A percentile compares a stretch with the other conserved stretches of the same genome.
phyloP scores from a whole-genome alignment of 64 coral and sea anemone species.

The Catalaphyllia jardinei region DNA sequence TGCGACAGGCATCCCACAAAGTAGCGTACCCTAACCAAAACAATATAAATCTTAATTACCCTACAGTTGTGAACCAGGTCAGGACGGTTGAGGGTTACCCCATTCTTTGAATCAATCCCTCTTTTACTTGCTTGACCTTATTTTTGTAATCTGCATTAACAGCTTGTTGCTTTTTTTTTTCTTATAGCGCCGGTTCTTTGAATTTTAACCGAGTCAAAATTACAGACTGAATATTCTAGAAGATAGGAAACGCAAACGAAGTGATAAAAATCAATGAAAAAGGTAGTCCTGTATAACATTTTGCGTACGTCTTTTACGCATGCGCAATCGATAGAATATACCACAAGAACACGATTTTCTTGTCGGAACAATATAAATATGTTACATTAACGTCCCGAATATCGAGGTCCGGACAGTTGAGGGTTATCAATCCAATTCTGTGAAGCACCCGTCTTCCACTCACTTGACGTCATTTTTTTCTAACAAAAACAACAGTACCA shows the following conservation, averaged over 20 bases:
- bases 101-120: not conserved
- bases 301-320: not conserved
- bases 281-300: no score
- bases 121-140: slow-evolving; percentile 14
- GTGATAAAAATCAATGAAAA: no score
- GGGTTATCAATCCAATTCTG: slow-evolving; percentile 15
- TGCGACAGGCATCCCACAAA: not conserved
- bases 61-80: not conserved
- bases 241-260: no score
- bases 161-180: no score
- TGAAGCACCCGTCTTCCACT: slow-evolving; percentile 7
- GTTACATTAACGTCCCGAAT: not conserved
- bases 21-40: not conserved
- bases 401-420: slow-evolving; percentile 28
- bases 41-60: not conserved
- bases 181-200: no score
- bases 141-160: no score
- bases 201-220: no score
- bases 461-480: slow-evolving; percentile 13
- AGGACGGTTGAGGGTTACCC: slow-evolving; percentile 27
- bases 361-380: not conserved
- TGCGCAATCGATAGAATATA: not conserved
- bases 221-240: no score
- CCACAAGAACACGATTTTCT: not conserved
- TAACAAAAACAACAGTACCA: no score